Evolutionary conservation across 1,140 invertebrate genomes (phyloP).

Genomic region (Spodoptera litura): DNA sequence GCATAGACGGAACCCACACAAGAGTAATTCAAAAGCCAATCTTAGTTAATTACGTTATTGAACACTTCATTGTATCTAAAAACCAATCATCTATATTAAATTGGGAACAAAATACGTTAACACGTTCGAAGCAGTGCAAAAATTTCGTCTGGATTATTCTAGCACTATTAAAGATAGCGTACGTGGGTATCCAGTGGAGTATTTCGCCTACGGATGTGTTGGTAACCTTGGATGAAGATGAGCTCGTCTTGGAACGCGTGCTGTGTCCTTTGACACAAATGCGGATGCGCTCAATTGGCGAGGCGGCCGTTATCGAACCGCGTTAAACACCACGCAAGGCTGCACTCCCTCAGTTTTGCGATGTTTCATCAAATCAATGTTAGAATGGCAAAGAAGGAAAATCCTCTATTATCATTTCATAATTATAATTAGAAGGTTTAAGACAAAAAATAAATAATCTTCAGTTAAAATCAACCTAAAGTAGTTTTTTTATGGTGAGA

Average conservation of each 20-base stretch:
- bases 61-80: not conserved
- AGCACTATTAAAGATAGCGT: slow-evolving; percentile 33
- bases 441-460: too few species aligned
- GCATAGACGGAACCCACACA: not conserved
- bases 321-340: slow-evolving; percentile 81
- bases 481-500: too few species aligned
- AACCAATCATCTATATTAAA: not conserved
- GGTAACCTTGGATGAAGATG: slow-evolving; percentile 79
- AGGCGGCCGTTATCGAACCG: slow-evolving; percentile 77
- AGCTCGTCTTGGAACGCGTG: slow-evolving; percentile 78
- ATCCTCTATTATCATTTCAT: not conserved
- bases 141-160: slow-evolving; percentile 26
- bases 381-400: slow-evolving; percentile 9
- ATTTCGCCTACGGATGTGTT: slow-evolving; percentile 68
- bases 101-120: not conserved
- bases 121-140: not conserved
- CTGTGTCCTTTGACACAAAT: slow-evolving; percentile 82
- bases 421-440: too few species aligned
- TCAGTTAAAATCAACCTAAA: too few species aligned
- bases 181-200: slow-evolving; percentile 56
- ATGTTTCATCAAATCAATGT: slow-evolving; percentile 38
- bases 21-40: not conserved
- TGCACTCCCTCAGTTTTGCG: slow-evolving; percentile 60
- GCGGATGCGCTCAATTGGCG: slow-evolving; percentile 83
- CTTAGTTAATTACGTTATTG: not conserved